A percentile compares a stretch with the other conserved stretches of the same genome.
Evolutionary conservation across 2,113 vertebrate genomes (phyloP).

Genomic region (Gulo gulo): DNA sequence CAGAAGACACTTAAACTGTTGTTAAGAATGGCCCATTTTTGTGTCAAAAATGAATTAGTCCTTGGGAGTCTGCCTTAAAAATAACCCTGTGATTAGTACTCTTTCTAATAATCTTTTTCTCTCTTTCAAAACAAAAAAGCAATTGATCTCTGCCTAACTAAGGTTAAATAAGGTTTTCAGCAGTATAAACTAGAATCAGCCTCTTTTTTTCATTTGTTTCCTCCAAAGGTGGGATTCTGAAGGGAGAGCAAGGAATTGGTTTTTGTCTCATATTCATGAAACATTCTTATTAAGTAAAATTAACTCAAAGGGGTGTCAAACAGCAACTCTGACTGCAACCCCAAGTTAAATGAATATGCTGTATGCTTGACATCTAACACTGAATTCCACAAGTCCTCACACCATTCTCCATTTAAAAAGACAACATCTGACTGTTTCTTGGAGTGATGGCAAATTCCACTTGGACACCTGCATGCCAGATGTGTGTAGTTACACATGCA

Average conservation of each 20-base stretch:
- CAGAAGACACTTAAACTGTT: neutral
- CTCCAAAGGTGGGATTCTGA: neutral
- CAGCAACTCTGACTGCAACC: neutral
- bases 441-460: neutral
- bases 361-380: constrained; percentile 25
- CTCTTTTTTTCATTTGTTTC: neutral
- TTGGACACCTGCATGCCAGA: constrained; percentile 65
- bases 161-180: neutral
- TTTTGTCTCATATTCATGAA: constrained; percentile 2
- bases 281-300: neutral
- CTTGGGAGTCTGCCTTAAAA: neutral
- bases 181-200: neutral
- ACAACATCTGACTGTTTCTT: constrained; percentile 33
- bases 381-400: constrained; percentile 11
- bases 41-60: neutral
- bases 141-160: neutral
- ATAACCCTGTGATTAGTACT: neutral
- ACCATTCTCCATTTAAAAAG: constrained; percentile 41
- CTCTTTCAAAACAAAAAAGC: neutral
- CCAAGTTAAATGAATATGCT: neutral
- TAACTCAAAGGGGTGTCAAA: constrained; percentile 25
- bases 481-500: neutral
- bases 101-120: neutral
- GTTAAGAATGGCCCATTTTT: neutral
- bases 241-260: neutral